phyloP scores from a whole-genome alignment of 1,140 invertebrate genomes.

The Pseudomyrmex cubaensis region DNA sequence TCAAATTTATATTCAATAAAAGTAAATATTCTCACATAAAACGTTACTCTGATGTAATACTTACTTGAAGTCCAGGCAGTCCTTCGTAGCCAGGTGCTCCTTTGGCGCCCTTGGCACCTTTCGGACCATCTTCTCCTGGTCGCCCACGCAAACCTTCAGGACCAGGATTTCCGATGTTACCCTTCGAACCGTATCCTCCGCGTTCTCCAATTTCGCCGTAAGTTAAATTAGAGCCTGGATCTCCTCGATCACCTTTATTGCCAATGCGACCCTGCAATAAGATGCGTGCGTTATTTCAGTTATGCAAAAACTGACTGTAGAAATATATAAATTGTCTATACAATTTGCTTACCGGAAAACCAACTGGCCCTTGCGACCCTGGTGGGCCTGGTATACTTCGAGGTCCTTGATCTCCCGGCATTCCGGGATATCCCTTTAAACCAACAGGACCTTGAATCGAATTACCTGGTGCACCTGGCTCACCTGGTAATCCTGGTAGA shows the following conservation, averaged over 20 bases:
- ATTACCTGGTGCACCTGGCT: slow-evolving; percentile 83
- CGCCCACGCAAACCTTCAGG: slow-evolving; percentile 82
- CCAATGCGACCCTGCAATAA: slow-evolving; percentile 76
- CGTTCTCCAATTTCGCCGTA: slow-evolving; percentile 82
- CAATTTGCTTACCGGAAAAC: slow-evolving; percentile 78
- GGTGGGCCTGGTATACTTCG: slow-evolving; percentile 84
- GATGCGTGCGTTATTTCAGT: neutral
- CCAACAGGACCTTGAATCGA: slow-evolving; percentile 82
- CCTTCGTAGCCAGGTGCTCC: slow-evolving; percentile 83
- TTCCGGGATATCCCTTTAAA: slow-evolving; percentile 86
- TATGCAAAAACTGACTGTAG: neutral
- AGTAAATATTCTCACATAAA: slow-evolving; percentile 19
- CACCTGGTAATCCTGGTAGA: slow-evolving; percentile 83
- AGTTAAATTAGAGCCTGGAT: slow-evolving; percentile 78
- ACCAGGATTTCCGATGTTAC: slow-evolving; percentile 80
- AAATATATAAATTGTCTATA: neutral
- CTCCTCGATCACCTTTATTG: slow-evolving; percentile 84
- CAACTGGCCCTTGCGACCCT: slow-evolving; percentile 82
- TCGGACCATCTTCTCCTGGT: slow-evolving; percentile 83
- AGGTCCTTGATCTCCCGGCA: slow-evolving; percentile 85
- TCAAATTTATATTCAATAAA: too few relatives aligned
- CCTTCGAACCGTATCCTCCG: slow-evolving; percentile 77
- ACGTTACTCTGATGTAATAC: neutral
- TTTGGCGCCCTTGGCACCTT: slow-evolving; percentile 85
- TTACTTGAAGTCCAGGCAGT: slow-evolving; percentile 77